Evolutionary conservation across 1,140 invertebrate genomes (phyloP).

Genomic region (Adoxophyes honmai): DNA sequence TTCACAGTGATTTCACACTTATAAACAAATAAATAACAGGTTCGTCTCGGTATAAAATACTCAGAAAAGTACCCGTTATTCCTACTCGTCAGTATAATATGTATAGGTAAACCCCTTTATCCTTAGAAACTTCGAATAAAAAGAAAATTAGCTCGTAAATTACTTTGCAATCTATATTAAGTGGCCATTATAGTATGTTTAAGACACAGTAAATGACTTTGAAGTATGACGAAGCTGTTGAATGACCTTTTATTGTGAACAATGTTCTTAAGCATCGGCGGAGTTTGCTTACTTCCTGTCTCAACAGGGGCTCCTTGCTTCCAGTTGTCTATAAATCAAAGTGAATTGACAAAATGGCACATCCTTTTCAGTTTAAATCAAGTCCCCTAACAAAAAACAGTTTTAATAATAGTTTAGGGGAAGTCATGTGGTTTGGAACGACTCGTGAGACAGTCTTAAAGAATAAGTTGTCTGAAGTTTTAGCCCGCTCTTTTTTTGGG

Average conservation of each 20-base stretch:
- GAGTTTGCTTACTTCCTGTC: constrained; percentile 46
- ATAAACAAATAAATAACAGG: too few species aligned
- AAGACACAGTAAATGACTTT: neutral
- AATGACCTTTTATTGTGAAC: constrained; percentile 21
- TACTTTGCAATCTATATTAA: neutral
- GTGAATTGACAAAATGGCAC: constrained; percentile 55
- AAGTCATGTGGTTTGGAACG: neutral
- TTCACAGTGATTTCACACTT: too few species aligned
- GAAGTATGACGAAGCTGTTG: too few species aligned
- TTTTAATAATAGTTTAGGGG: neutral
- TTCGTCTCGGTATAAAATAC: too few species aligned
- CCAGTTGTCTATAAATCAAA: constrained; percentile 26
- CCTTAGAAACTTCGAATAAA: neutral
- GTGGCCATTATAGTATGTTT: neutral
- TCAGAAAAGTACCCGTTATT: too few species aligned
- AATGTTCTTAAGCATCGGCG: constrained; percentile 21
- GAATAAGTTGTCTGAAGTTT: too few species aligned
- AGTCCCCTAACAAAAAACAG: constrained; percentile 14
- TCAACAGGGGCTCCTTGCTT: constrained; percentile 39
- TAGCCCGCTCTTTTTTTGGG: too few species aligned
- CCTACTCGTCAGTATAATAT: neutral
- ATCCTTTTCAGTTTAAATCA: constrained; percentile 45
- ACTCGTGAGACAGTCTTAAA: too few species aligned
- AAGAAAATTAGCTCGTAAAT: neutral
- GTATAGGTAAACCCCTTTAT: too few species aligned